phyloP scores from a whole-genome alignment of 2,888 invertebrate genomes.

The Cotesia congregata region DNA sequence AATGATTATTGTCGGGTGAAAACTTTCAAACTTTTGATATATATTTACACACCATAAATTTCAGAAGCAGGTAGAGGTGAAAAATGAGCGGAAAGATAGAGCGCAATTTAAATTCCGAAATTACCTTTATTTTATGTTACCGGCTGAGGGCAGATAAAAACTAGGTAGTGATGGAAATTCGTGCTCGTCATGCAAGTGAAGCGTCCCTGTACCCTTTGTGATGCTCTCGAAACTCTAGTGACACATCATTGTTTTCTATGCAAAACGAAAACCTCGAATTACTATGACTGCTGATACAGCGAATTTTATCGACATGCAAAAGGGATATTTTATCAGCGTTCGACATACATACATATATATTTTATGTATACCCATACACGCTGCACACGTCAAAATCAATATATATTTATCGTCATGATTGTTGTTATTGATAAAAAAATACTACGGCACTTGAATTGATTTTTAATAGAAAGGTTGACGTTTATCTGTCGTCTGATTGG shows the following conservation, averaged over 20 bases:
- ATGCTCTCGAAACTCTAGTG: not conserved
- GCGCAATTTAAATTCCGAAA: not conserved
- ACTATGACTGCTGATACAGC: slow-evolving; percentile 17
- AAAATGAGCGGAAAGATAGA: not conserved
- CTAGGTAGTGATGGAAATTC: slow-evolving; percentile 1
- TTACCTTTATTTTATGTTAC: slow-evolving; percentile 8
- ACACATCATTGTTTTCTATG: slow-evolving; percentile 20
- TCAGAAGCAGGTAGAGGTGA: not conserved
- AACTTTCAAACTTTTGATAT: not conserved
- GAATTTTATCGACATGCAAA: slow-evolving; percentile 15
- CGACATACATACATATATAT: not conserved
- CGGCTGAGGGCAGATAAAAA: not conserved
- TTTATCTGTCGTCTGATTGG: slow-evolving; percentile 15
- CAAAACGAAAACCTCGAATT: slow-evolving; percentile 13
- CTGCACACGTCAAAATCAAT: not conserved
- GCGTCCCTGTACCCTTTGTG: not conserved
- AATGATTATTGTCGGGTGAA: too few species aligned
- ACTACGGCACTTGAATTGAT: not conserved
- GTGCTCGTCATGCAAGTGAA: slow-evolving; percentile 22
- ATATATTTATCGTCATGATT: not conserved
- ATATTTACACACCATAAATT: not conserved
- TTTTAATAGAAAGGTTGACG: slow-evolving; percentile 2
- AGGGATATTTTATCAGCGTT: not conserved
- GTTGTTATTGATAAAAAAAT: not conserved
- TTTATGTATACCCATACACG: not conserved